Percentiles rank a stretch among this genome's conserved stretches.
Evolutionary conservation across 2,113 vertebrate genomes (phyloP).

Genomic region (Ctenodactylus gundi): DNA sequence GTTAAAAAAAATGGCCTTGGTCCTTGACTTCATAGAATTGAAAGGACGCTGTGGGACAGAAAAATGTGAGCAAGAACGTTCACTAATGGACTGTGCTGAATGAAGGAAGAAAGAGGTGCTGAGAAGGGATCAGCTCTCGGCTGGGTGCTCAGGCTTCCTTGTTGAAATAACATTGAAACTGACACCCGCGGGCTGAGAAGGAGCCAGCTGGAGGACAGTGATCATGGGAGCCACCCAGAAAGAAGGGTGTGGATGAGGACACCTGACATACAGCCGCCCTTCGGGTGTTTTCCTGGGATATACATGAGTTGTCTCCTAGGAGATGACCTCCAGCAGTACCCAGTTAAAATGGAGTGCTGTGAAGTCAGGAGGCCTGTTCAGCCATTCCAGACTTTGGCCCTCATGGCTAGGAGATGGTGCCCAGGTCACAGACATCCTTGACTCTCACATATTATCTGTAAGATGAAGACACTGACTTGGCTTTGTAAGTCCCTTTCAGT

Average conservation of each 20-base stretch:
- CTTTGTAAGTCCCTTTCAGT: neutral
- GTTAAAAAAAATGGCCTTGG: too few relatives aligned
- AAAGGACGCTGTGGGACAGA: neutral
- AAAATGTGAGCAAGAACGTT: neutral
- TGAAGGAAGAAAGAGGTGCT: neutral
- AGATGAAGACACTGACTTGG: neutral
- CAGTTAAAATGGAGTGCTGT: neutral
- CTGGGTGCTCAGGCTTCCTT: neutral
- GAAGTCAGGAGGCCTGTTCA: too few relatives aligned
- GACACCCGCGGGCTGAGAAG: neutral
- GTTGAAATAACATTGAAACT: neutral
- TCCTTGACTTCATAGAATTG: neutral
- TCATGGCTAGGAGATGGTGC: fast-evolving
- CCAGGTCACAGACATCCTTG: neutral
- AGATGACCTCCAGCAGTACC: neutral
- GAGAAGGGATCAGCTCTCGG: neutral
- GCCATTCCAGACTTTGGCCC: neutral
- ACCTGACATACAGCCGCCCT: neutral
- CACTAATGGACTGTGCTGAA: neutral
- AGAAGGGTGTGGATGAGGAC: too few relatives aligned
- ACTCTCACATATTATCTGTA: neutral
- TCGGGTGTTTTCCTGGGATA: neutral
- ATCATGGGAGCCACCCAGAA: neutral
- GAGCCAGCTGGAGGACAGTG: neutral
- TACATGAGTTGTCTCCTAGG: neutral